Base-by-base conservation (phyloP, 2,888 invertebrate genomes). In the Drosophila pseudotalamancana region DNA sequence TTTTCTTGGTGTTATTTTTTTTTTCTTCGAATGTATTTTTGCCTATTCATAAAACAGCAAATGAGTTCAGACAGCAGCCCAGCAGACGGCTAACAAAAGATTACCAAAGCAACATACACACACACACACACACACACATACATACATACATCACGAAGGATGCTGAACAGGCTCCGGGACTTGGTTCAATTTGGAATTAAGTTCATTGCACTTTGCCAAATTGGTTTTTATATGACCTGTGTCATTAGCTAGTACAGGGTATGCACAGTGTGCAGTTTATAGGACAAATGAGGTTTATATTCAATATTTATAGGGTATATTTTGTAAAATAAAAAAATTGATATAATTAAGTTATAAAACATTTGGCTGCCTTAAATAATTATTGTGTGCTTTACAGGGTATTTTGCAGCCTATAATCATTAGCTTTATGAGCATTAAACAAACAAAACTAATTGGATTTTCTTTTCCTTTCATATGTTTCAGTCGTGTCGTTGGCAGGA, bases 31-130 rank as follows among this genome's bases (percentile, higher is more conserved):
- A 75, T 70, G 67, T 75, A 72, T 75, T 73, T 77, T 88, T 86
- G 79, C 72, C 77, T 86, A 78, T 88, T 84, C 85, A 87, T 87
- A 87, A 85, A 82, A 87, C 74, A 85, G 66, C 72, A 78, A 87
- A 84, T 82, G 77, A 80, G 79, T 81, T 74, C 75, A 78, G 74
- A 68, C 77, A 76, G 72, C 46, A 53, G 54, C 39, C 54, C 4
- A 40, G 54, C 57, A 71, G 61, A 48, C 66, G 59, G 74, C 66
- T 61, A 59, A 75, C 74, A 75, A 76, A 75, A 64, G 77, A 72
- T 77, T 72, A 62, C 59, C 70, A 65, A 59, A 12, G 21, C 42
- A 43, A 63, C 32, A 63, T 43, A 48, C 46, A 35, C 21, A 18
- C 32, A 27, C 25, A 34, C 18, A 29, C 35, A 11, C 1, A 8